Evolutionary conservation across 2,797 vertebrate genomes (phyloP), one percentile per base, ranked within the genome.

Genomic region (Falco berigora): DNA sequence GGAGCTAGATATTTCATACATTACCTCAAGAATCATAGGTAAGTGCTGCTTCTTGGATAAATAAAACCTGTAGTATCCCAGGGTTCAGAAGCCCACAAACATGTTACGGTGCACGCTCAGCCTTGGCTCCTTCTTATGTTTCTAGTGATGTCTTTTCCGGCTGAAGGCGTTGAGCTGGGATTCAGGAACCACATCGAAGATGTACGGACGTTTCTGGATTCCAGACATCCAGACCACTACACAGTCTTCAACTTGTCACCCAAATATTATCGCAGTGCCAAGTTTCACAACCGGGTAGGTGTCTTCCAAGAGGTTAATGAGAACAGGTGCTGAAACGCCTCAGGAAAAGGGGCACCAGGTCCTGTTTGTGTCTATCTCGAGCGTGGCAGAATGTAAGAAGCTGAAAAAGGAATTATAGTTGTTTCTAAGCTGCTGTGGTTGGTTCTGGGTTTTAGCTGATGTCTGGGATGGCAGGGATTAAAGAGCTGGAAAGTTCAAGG

Each of bases 131-230:
- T 95, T 69, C 85, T 86, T 76, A 1, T 27, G 1, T 76, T 62
- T 52, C 86, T 36, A 99, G 99, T 99, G 97, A 99, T 99, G 99
- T 99, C 99, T 63, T 99, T 99, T 95, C 99, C 99, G 34, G 98
- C 99, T n/a, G 99, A 99, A 96, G 98, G 98, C 0, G 99, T 99
- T 36, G 99, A 99, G 97, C 98, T 99, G 92, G 99, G 99, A 66
- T 99, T 99, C 97, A 99, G 99, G 98, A 99, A 99, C 98, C 99
- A 99, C 49, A 99, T 99, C 11, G 99, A 99, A 94, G 99, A 99
- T 49, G 99, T 99, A 52, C 98, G 99, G 94, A 99, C 99, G 3
- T 99, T 99, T 96, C 95, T 99, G 75, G 99, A 99, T 97, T 99
- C 99, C 87, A 98, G 99, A 68, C 99, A 99, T 93, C 98, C 99